Percentiles rank a stretch among this genome's conserved stretches.
Evolutionary conservation across 2,113 vertebrate species (phyloP).

Genomic region (Nymphicus hollandicus): DNA sequence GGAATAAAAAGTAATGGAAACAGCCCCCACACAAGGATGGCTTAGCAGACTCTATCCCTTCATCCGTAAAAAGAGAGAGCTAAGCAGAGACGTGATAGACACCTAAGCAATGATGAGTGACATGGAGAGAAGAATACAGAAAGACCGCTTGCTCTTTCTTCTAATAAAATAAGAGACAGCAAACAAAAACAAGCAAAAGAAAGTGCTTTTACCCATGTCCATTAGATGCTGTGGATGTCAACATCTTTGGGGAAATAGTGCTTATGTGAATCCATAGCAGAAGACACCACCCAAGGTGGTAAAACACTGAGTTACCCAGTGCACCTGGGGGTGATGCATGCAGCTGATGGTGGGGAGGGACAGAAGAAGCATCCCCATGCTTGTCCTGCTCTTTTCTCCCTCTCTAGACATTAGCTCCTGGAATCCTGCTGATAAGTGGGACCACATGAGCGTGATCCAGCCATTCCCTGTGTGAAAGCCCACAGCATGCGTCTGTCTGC

Average conservation of each 20-base stretch:
- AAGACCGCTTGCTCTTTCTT: not conserved
- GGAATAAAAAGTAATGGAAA: not conserved
- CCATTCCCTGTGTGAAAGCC: not conserved
- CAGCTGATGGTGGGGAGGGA: not conserved
- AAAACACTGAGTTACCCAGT: not conserved
- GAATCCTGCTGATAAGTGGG: not conserved
- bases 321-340: not conserved
- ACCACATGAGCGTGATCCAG: not conserved
- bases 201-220: not conserved
- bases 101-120: not conserved
- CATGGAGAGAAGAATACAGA: not conserved
- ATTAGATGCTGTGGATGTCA: not conserved
- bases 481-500: not conserved
- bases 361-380: not conserved
- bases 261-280: not conserved
- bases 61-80: not conserved
- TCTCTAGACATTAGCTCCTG: not conserved
- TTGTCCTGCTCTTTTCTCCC: not conserved
- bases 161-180: not conserved
- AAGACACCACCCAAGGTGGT: not conserved
- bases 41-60: not conserved
- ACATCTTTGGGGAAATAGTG: not conserved
- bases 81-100: not conserved
- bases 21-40: fast-evolving
- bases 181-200: not conserved